These are phyloP conservation scores for Nannoperca australis DNA, from an alignment of 2,797 vertebrate species.

Conservation along the genomic window DNA sequence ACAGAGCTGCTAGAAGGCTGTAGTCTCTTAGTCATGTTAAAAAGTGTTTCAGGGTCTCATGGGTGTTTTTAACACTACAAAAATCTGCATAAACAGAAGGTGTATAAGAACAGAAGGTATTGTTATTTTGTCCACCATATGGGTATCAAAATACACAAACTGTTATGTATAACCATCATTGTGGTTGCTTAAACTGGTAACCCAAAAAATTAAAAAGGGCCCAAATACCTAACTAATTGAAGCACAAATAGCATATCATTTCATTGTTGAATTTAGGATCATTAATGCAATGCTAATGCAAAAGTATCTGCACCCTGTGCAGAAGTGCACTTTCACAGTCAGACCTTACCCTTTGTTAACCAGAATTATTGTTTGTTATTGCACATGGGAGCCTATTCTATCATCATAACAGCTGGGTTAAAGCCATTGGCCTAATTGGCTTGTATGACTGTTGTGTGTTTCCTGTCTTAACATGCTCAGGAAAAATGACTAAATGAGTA, in stretches of 20 bases:
- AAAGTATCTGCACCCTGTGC: conserved; percentile 1
- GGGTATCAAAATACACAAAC: not conserved
- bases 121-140: not conserved
- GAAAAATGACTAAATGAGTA: conserved; percentile 49
- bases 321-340: conserved; percentile 32
- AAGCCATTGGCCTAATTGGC: conserved; percentile 38
- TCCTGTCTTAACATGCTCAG: conserved; percentile 41
- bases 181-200: not conserved
- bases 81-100: not conserved
- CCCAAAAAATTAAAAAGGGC: not conserved
- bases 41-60: not conserved
- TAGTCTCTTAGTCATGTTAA: no score
- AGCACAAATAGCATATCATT: not conserved
- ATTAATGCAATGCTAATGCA: not conserved
- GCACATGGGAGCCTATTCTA: conserved; percentile 57
- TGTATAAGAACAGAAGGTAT: not conserved
- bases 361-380: conserved; percentile 74
- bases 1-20: not conserved
- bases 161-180: not conserved
- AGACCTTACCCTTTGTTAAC: conserved; percentile 62
- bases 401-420: conserved; percentile 67
- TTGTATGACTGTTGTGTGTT: conserved; percentile 46
- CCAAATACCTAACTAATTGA: not conserved
- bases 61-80: not conserved
- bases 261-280: not conserved